Conservation (phyloP, 1,140 invertebrate genomes). For the Tribolium madens region DNA sequence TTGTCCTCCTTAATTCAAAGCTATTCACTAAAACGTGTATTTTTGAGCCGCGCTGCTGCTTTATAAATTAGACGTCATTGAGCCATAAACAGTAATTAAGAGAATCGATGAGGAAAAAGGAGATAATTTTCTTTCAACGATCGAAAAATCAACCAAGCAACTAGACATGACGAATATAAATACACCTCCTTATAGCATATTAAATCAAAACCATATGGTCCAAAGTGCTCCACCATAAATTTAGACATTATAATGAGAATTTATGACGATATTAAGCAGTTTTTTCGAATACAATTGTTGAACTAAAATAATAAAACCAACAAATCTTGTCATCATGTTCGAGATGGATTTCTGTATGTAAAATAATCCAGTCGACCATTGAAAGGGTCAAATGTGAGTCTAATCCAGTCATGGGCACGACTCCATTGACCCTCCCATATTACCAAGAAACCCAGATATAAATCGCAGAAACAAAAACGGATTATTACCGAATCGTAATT, state of each 20-base stretch:
- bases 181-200: constrained; percentile 45
- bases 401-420: too few species aligned
- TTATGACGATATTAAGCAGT: constrained; percentile 51
- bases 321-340: constrained; percentile 44
- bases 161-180: constrained; percentile 46
- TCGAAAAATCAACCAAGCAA: too few species aligned
- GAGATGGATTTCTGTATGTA: constrained; percentile 44
- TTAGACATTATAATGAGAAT: constrained; percentile 52
- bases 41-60: constrained; percentile 5
- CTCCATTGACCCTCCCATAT: neutral
- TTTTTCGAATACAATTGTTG: constrained; percentile 40
- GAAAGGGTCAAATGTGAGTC: neutral
- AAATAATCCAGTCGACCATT: constrained; percentile 30
- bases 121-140: constrained; percentile 2
- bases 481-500: constrained; percentile 13
- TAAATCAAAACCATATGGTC: constrained; percentile 55
- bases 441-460: constrained; percentile 10
- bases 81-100: constrained; percentile 44
- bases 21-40: constrained; percentile 40
- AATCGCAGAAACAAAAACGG: constrained; percentile 6
- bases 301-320: constrained; percentile 49
- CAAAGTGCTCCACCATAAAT: constrained; percentile 49
- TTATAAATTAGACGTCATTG: constrained; percentile 23
- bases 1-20: constrained; percentile 41
- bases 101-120: constrained; percentile 7